Evolutionary conservation across 2,888 invertebrate genomes (phyloP).

Genomic region (Adineta ricciae): DNA sequence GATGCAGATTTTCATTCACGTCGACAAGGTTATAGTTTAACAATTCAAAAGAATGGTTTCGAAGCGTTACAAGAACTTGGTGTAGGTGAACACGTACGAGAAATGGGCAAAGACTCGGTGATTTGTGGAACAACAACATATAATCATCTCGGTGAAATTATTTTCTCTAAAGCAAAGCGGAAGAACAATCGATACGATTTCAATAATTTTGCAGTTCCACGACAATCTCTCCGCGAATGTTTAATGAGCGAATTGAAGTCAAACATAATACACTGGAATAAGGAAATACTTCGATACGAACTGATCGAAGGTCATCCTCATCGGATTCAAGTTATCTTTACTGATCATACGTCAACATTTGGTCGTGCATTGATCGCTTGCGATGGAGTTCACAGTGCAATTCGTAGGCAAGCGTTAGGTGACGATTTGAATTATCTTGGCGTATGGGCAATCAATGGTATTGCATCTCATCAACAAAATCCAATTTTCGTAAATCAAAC

Average conservation of each 20-base stretch:
- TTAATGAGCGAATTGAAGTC: neutral
- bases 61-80: neutral
- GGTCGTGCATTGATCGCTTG: neutral
- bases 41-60: neutral
- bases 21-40: neutral
- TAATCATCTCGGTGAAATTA: neutral
- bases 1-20: neutral
- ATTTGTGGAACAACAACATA: neutral
- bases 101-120: neutral
- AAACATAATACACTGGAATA: neutral
- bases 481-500: neutral
- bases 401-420: neutral
- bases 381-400: neutral
- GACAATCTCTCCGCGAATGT: neutral
- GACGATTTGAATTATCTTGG: neutral
- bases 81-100: neutral
- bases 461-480: neutral
- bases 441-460: neutral
- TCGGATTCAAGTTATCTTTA: neutral
- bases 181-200: neutral
- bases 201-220: neutral
- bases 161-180: neutral
- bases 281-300: neutral
- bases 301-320: neutral
- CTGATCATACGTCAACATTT: neutral